Evolutionary conservation across 2,888 invertebrate species (phyloP).

Genomic region (Cataglyphis albicans): DNA sequence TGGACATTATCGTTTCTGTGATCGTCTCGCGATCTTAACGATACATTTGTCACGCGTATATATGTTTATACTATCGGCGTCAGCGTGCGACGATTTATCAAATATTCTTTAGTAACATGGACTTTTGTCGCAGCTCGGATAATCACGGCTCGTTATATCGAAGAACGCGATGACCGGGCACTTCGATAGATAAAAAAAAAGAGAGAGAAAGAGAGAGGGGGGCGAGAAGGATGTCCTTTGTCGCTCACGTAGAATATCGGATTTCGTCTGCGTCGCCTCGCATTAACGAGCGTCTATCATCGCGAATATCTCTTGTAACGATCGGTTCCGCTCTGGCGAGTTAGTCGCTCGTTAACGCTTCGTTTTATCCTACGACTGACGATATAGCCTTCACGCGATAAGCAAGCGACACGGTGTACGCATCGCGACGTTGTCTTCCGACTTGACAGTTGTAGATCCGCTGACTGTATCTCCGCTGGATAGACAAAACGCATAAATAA

Average conservation of each 20-base stretch:
- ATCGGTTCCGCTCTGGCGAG: slow-evolving; percentile 61
- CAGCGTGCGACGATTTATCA: slow-evolving; percentile 48
- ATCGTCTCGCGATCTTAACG: not conserved
- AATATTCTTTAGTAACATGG: slow-evolving; percentile 64
- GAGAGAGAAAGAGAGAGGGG: not conserved
- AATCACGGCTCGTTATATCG: slow-evolving; percentile 64
- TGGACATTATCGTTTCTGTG: not conserved
- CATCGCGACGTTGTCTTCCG: slow-evolving; percentile 2
- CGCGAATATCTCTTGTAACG: slow-evolving; percentile 61
- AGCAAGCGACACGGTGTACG: not conserved
- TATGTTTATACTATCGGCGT: slow-evolving; percentile 8
- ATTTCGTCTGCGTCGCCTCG: slow-evolving; percentile 67
- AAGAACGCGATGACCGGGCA: slow-evolving; percentile 66
- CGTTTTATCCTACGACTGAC: slow-evolving; percentile 55
- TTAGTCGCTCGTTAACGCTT: slow-evolving; percentile 65
- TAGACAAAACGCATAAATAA: slow-evolving; percentile 63
- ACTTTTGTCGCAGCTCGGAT: slow-evolving; percentile 60
- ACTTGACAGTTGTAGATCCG: not conserved
- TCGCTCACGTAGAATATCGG: slow-evolving; percentile 66
- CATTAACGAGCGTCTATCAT: slow-evolving; percentile 70
- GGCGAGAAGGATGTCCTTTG: slow-evolving; percentile 54
- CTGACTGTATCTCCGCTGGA: slow-evolving; percentile 14
- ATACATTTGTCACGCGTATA: slow-evolving; percentile 20
- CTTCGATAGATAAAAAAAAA: slow-evolving; percentile 32
- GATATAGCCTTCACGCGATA: slow-evolving; percentile 29